Conservation (phyloP, 2,888 invertebrate genomes). For the Poecilobothrus nobilitatus region DNA sequence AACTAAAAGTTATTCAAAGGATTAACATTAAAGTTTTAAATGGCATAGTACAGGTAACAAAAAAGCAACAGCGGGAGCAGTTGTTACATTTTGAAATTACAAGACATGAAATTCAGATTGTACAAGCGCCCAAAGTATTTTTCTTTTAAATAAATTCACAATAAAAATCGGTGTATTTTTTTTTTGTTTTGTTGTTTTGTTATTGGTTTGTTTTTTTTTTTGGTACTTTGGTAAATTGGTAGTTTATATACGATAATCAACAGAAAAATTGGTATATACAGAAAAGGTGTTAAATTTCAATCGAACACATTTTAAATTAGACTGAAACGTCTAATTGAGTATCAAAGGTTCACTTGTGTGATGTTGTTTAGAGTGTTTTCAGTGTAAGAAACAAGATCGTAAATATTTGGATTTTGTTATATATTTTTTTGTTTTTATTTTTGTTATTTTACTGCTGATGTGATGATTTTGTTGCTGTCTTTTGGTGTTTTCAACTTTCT, state of each 20-base stretch:
- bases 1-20: neutral
- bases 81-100: constrained; percentile 6
- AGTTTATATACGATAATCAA: neutral
- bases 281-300: constrained; percentile 5
- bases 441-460: neutral
- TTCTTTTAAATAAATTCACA: neutral
- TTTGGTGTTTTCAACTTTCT: too few relatives aligned
- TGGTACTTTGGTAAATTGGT: neutral
- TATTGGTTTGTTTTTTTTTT: neutral
- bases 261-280: neutral
- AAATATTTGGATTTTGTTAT: neutral
- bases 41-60: neutral
- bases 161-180: neutral
- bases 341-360: constrained; percentile 6
- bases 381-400: neutral
- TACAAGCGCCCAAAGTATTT: constrained; percentile 5
- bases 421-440: neutral
- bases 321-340: constrained; percentile 6
- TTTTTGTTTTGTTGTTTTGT: neutral
- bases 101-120: constrained; percentile 6
- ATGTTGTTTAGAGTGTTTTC: constrained; percentile 1
- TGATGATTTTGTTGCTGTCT: neutral
- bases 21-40: neutral
- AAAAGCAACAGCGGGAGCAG: constrained; percentile 2
- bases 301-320: constrained; percentile 6